Evolutionary conservation across 2,113 vertebrate genomes (phyloP), one percentile per base, ranked within the genome.

Genomic region (Pagrus major): DNA sequence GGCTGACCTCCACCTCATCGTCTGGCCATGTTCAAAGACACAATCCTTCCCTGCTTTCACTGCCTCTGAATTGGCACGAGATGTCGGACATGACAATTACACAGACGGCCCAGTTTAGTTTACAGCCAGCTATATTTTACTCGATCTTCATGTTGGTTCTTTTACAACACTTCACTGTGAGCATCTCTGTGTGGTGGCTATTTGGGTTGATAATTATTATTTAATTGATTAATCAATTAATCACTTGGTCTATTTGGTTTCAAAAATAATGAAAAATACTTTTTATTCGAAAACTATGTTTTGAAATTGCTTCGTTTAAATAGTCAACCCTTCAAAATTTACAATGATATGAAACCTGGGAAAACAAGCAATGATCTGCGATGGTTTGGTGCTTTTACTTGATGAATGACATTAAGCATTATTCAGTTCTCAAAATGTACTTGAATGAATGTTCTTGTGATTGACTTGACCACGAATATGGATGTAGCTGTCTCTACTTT

Each of bases 1-100:
- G 33, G 83, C 60, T 84, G 92, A 94, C 91, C 93, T 93, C 88
- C 76, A 92, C 90, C 88, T 93, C 88, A 44, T 88, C 89, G 55
- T 89, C 88, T 88, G 91, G 81, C 72, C 87, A 87, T 29, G 84
- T 90, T 90, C 91, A 92, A 89, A 93, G 84, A 83, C 87, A 84
- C 81, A 86, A 69, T 66, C 64, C 33, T 51, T 46, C 51, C 47
- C 70, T 9, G 66, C 63, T 78, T 81, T 78, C 9, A 59, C 64
- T 78, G 21, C 49, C 58, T 75, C 66, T 9, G 58, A 78, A 71
- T 69, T 56, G 72, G 64, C 71, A 64, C 66, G 11, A 56, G 18
- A 64, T 41, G 21, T 27, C 18, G 15, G 3, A 52, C n/a, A 41
- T n/a, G 58, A 66, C 60, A 70, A 52, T 18, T 55, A 11, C 23